These are phyloP conservation scores for Zaprionus kolodkinae DNA, from an alignment of 1,140 invertebrate genomes.

Conservation along the genomic window DNA sequence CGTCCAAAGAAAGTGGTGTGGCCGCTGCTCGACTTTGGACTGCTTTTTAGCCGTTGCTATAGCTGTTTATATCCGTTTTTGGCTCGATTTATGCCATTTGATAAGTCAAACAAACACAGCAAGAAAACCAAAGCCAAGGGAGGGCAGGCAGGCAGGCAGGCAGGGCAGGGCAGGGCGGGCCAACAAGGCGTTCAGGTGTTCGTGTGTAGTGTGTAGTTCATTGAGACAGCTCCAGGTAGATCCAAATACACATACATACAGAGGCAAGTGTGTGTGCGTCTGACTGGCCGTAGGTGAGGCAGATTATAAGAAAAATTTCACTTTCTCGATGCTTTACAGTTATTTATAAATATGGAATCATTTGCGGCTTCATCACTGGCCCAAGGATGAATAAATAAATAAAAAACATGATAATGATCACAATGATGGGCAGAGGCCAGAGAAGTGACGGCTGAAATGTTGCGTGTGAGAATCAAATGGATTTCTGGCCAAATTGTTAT, in stretches of 20 bases:
- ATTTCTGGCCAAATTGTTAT: slow-evolving; percentile 17
- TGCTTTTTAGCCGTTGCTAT: slow-evolving; percentile 40
- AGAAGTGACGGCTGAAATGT: slow-evolving; percentile 12
- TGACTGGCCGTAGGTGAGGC: slow-evolving; percentile 55
- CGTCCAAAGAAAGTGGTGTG: slow-evolving; percentile 67
- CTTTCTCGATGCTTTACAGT: slow-evolving; percentile 77
- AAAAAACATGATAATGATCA: slow-evolving; percentile 13
- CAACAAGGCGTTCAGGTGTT: slow-evolving; percentile 8
- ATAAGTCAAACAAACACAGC: slow-evolving; percentile 55
- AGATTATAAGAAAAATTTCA: slow-evolving; percentile 80
- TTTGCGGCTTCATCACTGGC: slow-evolving; percentile 34
- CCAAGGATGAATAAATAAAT: slow-evolving; percentile 36
- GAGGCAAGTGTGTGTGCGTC: slow-evolving; percentile 11
- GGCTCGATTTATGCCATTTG: slow-evolving; percentile 78
- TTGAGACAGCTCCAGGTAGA: slow-evolving; percentile 47
- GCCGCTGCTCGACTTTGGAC: slow-evolving; percentile 60
- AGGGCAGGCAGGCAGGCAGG: too few species aligned
- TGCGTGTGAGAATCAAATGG: slow-evolving; percentile 21
- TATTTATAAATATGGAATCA: slow-evolving; percentile 77
- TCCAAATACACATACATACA: slow-evolving; percentile 12
- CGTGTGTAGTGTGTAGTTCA: slow-evolving; percentile 45
- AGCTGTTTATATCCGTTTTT: slow-evolving; percentile 79
- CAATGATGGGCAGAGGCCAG: too few species aligned
- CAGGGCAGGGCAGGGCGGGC: too few species aligned
- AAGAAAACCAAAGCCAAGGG: slow-evolving; percentile 10